phyloP scores from a whole-genome alignment of 1,140 invertebrate genomes.

The Mactra quadrangularis region DNA sequence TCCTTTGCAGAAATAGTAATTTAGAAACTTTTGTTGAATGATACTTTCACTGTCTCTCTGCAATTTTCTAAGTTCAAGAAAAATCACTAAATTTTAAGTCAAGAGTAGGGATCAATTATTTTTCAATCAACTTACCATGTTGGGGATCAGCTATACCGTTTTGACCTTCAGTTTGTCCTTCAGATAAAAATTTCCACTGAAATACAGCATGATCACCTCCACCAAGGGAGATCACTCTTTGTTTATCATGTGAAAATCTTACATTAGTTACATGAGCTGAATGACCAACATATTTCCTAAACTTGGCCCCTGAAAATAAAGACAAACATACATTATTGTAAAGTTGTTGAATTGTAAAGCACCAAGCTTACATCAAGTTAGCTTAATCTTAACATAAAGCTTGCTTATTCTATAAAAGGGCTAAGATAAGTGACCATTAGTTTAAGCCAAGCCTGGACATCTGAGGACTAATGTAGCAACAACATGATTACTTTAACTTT shows the following conservation, averaged over 20 bases:
- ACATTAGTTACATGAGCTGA: slow-evolving; percentile 84
- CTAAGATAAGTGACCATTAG: too few species aligned
- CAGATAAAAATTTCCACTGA: slow-evolving; percentile 81
- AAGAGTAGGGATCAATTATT: too few species aligned
- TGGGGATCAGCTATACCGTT: slow-evolving; percentile 71
- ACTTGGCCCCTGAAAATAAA: slow-evolving; percentile 83
- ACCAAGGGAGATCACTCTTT: slow-evolving; percentile 81
- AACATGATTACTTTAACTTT: too few species aligned
- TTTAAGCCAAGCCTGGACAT: too few species aligned
- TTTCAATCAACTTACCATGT: slow-evolving; percentile 67
- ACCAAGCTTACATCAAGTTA: background rate
- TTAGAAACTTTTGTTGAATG: too few species aligned
- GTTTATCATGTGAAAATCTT: slow-evolving; percentile 81
- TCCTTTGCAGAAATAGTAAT: too few species aligned
- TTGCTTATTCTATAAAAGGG: background rate
- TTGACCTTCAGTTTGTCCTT: slow-evolving; percentile 70
- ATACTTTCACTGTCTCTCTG: too few species aligned
- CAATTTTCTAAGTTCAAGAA: too few species aligned
- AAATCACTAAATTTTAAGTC: too few species aligned
- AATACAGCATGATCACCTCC: slow-evolving; percentile 84
- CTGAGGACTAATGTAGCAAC: too few species aligned
- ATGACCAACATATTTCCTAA: slow-evolving; percentile 83
- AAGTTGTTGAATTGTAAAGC: background rate
- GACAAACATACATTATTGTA: too few species aligned
- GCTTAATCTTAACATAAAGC: background rate